Evolutionary conservation across 2,888 invertebrate species (phyloP).

Genomic region (Alcis repandata): DNA sequence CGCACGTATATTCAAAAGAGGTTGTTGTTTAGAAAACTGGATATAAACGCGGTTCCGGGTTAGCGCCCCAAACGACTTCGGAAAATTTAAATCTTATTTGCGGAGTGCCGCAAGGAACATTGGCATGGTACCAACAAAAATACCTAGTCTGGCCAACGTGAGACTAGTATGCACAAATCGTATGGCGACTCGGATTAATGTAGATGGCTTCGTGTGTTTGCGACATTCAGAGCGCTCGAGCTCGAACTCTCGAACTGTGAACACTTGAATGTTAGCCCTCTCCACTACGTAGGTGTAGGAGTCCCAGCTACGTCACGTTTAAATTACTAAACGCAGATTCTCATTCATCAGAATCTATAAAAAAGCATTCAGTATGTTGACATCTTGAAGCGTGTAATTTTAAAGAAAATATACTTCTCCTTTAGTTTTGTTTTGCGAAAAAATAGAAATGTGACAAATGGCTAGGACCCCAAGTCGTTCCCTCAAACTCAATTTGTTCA

Average conservation of each 20-base stretch:
- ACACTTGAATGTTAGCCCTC: constrained; percentile 55
- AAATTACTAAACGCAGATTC: neutral
- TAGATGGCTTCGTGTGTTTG: constrained; percentile 67
- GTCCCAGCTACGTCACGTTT: constrained; percentile 7
- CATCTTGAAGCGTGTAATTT: neutral
- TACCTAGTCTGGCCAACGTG: constrained; percentile 62
- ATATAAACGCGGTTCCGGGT: constrained; percentile 53
- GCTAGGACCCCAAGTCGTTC: constrained; percentile 48
- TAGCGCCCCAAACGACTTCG: constrained; percentile 60
- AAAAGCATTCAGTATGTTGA: neutral
- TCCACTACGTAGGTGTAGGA: constrained; percentile 60
- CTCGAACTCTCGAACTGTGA: constrained; percentile 56
- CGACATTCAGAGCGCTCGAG: constrained; percentile 60
- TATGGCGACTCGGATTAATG: constrained; percentile 61
- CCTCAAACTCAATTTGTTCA: constrained; percentile 43
- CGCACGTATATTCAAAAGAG: constrained; percentile 35
- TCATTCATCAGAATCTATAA: neutral
- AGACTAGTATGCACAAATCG: constrained; percentile 64
- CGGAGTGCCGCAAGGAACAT: constrained; percentile 66
- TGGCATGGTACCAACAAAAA: constrained; percentile 73
- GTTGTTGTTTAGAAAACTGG: constrained; percentile 49
- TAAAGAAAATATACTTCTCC: too few relatives aligned
- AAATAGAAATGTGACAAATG: neutral
- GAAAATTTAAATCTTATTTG: constrained; percentile 85
- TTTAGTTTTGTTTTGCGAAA: neutral